Percentiles rank a stretch among this genome's conserved stretches.
These are phyloP conservation scores for Spinus olivaceus DNA, from an alignment of 2,797 vertebrate species.

Conservation along the genomic window DNA sequence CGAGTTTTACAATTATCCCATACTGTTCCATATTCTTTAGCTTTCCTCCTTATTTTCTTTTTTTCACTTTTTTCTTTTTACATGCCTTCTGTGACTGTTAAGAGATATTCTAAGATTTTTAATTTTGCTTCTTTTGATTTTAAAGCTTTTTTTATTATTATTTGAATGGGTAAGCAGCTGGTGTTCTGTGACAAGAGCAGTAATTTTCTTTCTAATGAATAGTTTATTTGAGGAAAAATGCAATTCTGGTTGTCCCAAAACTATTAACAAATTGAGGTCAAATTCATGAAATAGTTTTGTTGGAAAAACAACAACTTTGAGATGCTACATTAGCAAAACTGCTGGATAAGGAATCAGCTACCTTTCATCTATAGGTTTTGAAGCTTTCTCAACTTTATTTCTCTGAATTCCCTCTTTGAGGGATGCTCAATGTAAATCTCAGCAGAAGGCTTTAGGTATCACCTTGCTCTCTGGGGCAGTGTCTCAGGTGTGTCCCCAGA, in stretches of 20 bases:
- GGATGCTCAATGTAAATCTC: neutral
- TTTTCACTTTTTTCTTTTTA: conserved; percentile 16
- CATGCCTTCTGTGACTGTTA: conserved; percentile 49
- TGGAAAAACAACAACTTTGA: conserved; percentile 12
- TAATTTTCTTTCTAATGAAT: conserved; percentile 61
- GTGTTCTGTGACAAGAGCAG: conserved; percentile 42
- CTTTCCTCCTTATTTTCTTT: neutral
- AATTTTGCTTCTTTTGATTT: conserved; percentile 58
- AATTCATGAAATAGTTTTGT: conserved; percentile 50
- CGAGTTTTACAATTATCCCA: conserved; percentile 49
- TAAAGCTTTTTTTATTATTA: conserved; percentile 34
- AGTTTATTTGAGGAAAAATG: conserved; percentile 60
- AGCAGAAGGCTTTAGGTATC: neutral
- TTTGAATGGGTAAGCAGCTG: conserved; percentile 55
- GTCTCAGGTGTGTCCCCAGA: neutral
- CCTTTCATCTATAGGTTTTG: conserved; percentile 11
- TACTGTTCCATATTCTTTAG: conserved; percentile 32
- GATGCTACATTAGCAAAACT: conserved; percentile 8
- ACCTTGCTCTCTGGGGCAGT: neutral
- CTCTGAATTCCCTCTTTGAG: neutral
- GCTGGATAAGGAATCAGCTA: conserved; percentile 14
- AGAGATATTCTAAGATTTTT: conserved; percentile 44
- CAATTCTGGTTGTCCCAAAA: conserved; percentile 54
- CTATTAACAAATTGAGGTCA: conserved; percentile 54
- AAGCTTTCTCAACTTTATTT: neutral